These are phyloP conservation scores for Metallyticus violacea DNA, from an alignment of 2,888 invertebrate genomes.

Conservation along the genomic window DNA sequence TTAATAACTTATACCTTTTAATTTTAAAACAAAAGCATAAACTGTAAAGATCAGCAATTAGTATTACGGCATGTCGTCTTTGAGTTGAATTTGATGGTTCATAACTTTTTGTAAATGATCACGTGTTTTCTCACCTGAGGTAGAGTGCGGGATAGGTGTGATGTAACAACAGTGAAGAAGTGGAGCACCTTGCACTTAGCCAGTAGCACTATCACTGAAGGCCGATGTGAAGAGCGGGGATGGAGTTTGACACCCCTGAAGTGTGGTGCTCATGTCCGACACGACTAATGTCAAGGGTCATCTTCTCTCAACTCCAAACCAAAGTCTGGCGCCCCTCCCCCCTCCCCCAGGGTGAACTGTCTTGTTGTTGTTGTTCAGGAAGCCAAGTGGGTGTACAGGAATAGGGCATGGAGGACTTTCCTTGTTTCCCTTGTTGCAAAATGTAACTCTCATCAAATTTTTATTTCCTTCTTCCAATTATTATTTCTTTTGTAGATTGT, in stretches of 20 bases:
- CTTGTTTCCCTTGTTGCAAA: neutral
- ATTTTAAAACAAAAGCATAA: too few relatives aligned
- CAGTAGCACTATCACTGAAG: neutral
- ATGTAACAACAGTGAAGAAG: neutral
- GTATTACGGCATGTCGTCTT: too few relatives aligned
- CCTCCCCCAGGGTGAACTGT: conserved; percentile 1
- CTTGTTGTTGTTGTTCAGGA: neutral
- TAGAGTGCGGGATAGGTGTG: neutral
- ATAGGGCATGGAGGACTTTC: neutral
- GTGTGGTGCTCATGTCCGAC: neutral
- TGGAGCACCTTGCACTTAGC: too few relatives aligned
- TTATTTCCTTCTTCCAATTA: conserved; percentile 10
- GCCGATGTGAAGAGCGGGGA: neutral
- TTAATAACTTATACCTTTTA: too few relatives aligned
- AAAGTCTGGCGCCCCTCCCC: neutral
- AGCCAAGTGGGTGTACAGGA: conserved; percentile 2
- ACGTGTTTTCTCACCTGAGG: neutral
- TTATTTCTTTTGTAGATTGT: conserved; percentile 9
- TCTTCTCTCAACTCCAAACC: neutral
- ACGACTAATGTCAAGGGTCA: conserved; percentile 14
- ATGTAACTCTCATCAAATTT: neutral
- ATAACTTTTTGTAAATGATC: too few relatives aligned
- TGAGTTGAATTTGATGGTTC: too few relatives aligned
- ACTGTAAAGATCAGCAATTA: too few relatives aligned
- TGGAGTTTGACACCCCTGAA: conserved; percentile 2